Evolutionary conservation across 2,888 invertebrate species (phyloP), one percentile per base, ranked within the genome.

Genomic region (Morpho achilles): DNA sequence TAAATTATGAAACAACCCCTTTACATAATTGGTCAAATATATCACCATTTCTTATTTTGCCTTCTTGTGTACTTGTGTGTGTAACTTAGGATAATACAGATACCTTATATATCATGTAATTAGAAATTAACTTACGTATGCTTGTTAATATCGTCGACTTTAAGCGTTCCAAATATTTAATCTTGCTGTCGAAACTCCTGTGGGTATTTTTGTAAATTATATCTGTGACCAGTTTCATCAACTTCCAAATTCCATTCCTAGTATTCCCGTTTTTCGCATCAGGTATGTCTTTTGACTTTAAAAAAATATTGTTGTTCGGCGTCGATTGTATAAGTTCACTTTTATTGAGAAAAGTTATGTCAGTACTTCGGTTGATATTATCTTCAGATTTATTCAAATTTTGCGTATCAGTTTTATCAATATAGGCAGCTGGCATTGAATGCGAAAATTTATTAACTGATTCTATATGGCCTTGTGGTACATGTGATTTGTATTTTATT

Each of bases 131-230:
- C 42, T 23, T 32, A 54, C 54, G 42, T 51, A 54, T 45, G 47
- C 50, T 44, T 16, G 23, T 42, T 1, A 58, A 44, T 54, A 54
- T 42, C 2, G 43, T 48, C n/a, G 48, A 6, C 42, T 54, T 54
- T 57, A 95, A 85, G 16, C 87, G 77, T 65, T 91, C 88, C 56
- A 95, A 83, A 71, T 93, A 92, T 49, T 80, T 75, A 8, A 94
- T 79, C 79, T 94, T 94, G 53, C 91, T 92, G 49, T 79, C 81
- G 22, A 91, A 82, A 4, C 86, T 84, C 61, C 80, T 84, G 16
- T 74, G 77, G 3, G 85, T 80, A 59, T 87, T 86, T 58, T 68
- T 78, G 0, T 81, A 74, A 67, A 91, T 85, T 0, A 82, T 84
- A n/a, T 86, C 81, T 1, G 89, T 73, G 0, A 91, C 81, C 1